Base-by-base conservation (phyloP, 2,113 vertebrate genomes). In the Numenius arquata region DNA sequence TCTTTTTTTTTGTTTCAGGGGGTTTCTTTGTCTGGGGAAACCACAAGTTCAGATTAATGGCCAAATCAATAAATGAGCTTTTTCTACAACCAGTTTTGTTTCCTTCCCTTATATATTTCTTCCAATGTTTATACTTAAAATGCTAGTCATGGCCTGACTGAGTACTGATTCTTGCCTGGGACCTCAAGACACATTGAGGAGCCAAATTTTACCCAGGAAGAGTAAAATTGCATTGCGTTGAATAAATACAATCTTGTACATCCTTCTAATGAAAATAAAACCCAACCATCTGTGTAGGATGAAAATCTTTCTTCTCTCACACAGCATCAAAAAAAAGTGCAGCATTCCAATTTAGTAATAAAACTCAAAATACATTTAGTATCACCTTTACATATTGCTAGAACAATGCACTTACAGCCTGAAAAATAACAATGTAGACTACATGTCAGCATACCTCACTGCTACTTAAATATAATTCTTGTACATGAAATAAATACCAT, bases 231-330 rank as follows among this genome's bases (percentile, higher is more conserved):
- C 22, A 79, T 36, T 58, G 21, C 18, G 43, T 6, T 10, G 23
- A 73, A 88, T 77, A 38, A 67, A 68, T 63, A 48, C 3, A 63
- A 18, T 38, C 12, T 47, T 81, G 12, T 36, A 8, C 11, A 3
- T 61, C 22, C 19, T 74, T 70, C 8, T 41, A 73, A 52, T 19
- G 4, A 11, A 19, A 85, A 88, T 48, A 23, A 43, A 22, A 40
- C 0, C 2, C 8, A 21, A 50, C 62, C 2, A 21, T 26, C 36
- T 5, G 1, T 8, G 2, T 22, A 66, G 30, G 36, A 71, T 34
- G 2, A 56, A 75, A 71, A 66, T 47, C 12, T 15, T 26, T 22
- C 50, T 21, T 73, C 38, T 50, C 14, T 56, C 26, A 47, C 63
- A 63, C 4, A 19, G 15, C 23, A 63, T 15, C 43, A 40, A 68